Evolutionary conservation across 2,113 vertebrate species (phyloP), one percentile per base, ranked within the genome.

Genomic region (Thamnaconus septentrionalis): DNA sequence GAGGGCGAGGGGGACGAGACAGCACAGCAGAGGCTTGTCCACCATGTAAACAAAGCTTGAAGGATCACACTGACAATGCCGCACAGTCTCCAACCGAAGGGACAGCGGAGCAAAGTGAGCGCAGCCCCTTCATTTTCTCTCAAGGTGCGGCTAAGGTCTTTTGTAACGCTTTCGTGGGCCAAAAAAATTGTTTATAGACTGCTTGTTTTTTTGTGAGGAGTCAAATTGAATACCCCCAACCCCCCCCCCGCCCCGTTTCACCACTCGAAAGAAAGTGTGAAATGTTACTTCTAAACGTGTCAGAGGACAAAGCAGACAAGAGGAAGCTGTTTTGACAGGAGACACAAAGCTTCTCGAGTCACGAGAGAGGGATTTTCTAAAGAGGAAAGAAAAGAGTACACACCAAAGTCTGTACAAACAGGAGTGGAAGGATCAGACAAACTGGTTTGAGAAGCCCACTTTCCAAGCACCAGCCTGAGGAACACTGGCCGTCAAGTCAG

Each of bases 1-100:
- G 75, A 61, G 79, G 71, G 18, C 18, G 18, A 76, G 81, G 70
- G 73, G 76, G 66, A 70, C 12, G 63, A 76, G 79, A 85, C 79
- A 85, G 78, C 71, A 85, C 79, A 85, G 78, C 71, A 39, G 64
- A 79, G 78, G 64, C 68, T 73, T 79, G 80, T 85, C 87, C 68
- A 78, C 75, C 79, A 77, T 85, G 85, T 85, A 87, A 89, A 88
- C 78, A 87, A 81, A 78, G 83, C 83, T 81, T 84, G 75, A 86
- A 75, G 85, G 79, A 81, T 76, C 45, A 9, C 73, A 70, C 76
- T 80, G 66, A 80, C 72, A 87, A 84, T 59, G 59, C 52, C 31
- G 61, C 69, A 65, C 69, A 69, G 75, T 83, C 66, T 77, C n/a
- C 58, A 77, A 66, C 18, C 6, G 57, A 45, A 52, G 3, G 70